Conservation (phyloP, 2,888 invertebrate genomes). For the Zele albiditarsus region DNA sequence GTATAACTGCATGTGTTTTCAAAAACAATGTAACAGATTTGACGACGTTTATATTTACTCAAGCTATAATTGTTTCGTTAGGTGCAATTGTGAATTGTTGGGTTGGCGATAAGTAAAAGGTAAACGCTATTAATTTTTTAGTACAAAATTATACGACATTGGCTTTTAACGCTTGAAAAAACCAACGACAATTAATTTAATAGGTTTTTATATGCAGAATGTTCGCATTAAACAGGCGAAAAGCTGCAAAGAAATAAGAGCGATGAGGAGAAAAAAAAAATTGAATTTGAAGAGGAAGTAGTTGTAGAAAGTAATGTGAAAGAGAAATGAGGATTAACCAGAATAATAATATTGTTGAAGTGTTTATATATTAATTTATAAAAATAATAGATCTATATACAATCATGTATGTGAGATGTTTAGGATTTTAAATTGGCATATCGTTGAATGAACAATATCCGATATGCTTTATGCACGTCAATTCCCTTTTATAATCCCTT, state of each 20-base stretch:
- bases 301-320: too few species aligned
- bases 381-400: background rate
- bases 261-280: background rate
- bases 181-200: background rate
- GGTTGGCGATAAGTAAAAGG: slow-evolving; percentile 5
- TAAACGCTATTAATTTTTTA: slow-evolving; percentile 3
- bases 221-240: background rate
- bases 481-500: background rate
- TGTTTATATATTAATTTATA: too few species aligned
- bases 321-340: too few species aligned
- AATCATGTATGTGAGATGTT: background rate
- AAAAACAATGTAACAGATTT: background rate
- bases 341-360: too few species aligned
- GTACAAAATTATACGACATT: background rate
- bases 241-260: background rate
- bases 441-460: background rate
- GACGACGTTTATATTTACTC: background rate
- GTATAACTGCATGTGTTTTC: background rate
- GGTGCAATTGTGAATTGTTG: background rate
- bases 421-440: background rate
- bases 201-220: background rate
- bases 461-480: background rate
- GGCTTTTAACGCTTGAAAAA: background rate
- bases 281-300: background rate
- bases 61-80: background rate